Percentiles rank a stretch among this genome's conserved stretches.
phyloP scores from a whole-genome alignment of 2,113 vertebrate genomes.

The Rhabdomys dilectus region DNA sequence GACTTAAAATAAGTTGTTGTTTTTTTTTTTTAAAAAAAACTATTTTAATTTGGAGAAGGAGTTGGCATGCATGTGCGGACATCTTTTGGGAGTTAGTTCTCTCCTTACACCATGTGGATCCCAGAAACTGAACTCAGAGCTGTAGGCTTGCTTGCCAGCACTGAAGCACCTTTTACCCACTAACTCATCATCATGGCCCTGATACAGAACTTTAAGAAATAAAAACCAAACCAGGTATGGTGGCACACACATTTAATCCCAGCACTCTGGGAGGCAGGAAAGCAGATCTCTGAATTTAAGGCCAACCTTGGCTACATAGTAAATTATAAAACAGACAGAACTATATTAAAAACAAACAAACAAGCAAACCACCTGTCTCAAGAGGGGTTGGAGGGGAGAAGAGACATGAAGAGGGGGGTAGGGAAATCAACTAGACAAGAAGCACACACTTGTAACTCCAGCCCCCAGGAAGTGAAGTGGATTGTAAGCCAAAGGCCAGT shows the following conservation, averaged over 20 bases:
- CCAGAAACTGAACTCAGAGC: background rate
- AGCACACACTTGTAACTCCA: background rate
- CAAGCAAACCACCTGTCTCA: background rate
- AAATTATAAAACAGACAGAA: background rate
- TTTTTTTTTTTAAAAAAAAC: background rate
- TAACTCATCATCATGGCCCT: background rate
- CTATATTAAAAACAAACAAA: background rate
- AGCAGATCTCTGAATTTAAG: background rate
- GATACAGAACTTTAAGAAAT: constrained; percentile 12
- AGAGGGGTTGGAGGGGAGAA: background rate
- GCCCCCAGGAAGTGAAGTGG: background rate
- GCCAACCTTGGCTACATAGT: background rate
- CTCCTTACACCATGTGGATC: background rate
- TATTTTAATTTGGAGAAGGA: background rate
- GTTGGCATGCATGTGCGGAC: background rate
- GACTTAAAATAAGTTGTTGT: background rate
- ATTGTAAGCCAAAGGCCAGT: background rate
- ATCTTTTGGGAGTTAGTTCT: background rate
- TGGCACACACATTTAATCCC: background rate
- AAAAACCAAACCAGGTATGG: background rate
- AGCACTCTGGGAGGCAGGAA: background rate
- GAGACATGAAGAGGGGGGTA: too few species aligned
- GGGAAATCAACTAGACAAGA: background rate
- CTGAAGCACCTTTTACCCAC: background rate
- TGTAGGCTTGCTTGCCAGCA: background rate